Evolutionary conservation across 2,113 vertebrate species (phyloP).

Genomic region (Channa maculata): DNA sequence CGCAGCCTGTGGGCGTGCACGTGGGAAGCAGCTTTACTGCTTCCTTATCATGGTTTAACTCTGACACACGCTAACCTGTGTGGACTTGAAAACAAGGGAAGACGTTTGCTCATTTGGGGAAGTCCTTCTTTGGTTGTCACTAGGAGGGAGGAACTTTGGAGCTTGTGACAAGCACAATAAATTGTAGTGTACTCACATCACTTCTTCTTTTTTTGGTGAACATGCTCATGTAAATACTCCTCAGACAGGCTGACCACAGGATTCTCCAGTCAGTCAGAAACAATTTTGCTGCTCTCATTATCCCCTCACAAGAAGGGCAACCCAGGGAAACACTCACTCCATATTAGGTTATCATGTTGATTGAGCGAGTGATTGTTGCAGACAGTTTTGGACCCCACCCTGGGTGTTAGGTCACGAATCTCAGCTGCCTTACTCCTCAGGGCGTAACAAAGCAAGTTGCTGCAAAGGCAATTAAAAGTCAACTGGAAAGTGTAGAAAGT

Average conservation of each 20-base stretch:
- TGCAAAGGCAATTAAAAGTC: constrained; percentile 14
- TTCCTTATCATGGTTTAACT: constrained; percentile 5
- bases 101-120: constrained; percentile 33
- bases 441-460: constrained; percentile 36
- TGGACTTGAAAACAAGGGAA: constrained; percentile 6
- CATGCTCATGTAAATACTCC: constrained; percentile 22
- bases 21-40: background rate
- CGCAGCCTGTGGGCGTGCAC: background rate
- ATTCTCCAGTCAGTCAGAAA: constrained; percentile 4
- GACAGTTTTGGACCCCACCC: constrained; percentile 62
- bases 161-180: constrained; percentile 15
- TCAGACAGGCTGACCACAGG: background rate
- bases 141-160: constrained; percentile 25
- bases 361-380: constrained; percentile 50
- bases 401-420: constrained; percentile 37
- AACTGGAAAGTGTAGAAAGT: background rate
- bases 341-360: constrained; percentile 67
- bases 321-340: constrained; percentile 42
- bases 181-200: constrained; percentile 19
- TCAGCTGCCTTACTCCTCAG: constrained; percentile 36
- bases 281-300: constrained; percentile 27
- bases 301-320: constrained; percentile 40
- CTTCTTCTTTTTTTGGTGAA: constrained; percentile 11
- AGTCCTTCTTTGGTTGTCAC: constrained; percentile 15
- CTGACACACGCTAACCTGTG: background rate